Evolutionary conservation across 2,797 vertebrate genomes (phyloP), one percentile per base, ranked within the genome.

Genomic region (Kryptolebias ocellatus): DNA sequence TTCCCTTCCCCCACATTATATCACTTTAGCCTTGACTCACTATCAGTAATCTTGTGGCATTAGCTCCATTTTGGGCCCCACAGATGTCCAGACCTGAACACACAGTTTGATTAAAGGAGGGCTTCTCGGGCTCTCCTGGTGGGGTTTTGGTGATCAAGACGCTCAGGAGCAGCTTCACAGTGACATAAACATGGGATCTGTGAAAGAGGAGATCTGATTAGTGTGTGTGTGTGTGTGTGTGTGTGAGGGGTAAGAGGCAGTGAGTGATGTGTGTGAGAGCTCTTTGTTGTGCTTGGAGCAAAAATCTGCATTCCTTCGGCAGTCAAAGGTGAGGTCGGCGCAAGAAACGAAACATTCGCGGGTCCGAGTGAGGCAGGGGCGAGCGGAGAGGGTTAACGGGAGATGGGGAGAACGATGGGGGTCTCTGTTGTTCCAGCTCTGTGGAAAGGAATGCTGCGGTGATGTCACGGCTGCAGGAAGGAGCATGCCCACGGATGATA

Each of bases 401-500:
- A 62, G 70, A 83, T 70, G 72, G 76, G 63, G 72, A 85, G 71
- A 81, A 74, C 80, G 75, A 87, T 83, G 85, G 83, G 89, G 84
- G 83, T 89, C 83, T 90, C 74, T 92, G 90, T 90, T 92, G 90
- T 91, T 90, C 86, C 85, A 90, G 85, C 81, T 88, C 83, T 82
- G 78, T 78, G 87, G 83, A 93, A 92, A 92, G 94, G 93, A 94
- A 94, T 94, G 93, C 84, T 86, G 81, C 72, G 79, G 90, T 94
- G 93, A 94, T 92, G 93, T 94, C 92, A 94, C 85, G 70, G 86
- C 79, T 88, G 84, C 92, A 90, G 91, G 90, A 93, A 86, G 77
- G 93, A 93, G 91, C 92, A 92, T 93, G 93, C 85, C 87, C 90
- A 77, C 74, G 74, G 83, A 93, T 94, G 93, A 95, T 92, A 94